Conservation (phyloP, 2,113 vertebrate genomes). For the Tringa solitaria region DNA sequence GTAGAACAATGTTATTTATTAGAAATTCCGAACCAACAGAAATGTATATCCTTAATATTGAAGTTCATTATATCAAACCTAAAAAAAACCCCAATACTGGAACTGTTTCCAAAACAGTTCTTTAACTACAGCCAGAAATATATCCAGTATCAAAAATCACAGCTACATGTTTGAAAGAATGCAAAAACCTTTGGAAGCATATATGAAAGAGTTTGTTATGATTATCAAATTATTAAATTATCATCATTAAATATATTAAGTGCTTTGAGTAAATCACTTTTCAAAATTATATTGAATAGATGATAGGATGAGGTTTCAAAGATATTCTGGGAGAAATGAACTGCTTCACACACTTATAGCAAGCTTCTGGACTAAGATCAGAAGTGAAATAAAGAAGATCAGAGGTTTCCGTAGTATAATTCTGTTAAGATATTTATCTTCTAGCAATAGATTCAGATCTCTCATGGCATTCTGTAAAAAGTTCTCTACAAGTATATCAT, state of each 20-base stretch:
- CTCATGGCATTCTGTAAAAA: neutral
- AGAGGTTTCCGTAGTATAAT: slow-evolving; percentile 1
- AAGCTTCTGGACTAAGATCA: slow-evolving; percentile 16
- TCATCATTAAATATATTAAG: slow-evolving; percentile 19
- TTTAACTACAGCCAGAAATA: slow-evolving; percentile 3
- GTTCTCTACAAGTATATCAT: neutral
- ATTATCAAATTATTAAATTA: slow-evolving; percentile 13
- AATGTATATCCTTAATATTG: neutral
- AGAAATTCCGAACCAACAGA: neutral
- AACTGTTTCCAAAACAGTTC: neutral
- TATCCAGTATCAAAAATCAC: neutral
- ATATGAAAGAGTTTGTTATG: neutral
- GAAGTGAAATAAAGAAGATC: slow-evolving; percentile 8
- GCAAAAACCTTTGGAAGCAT: neutral
- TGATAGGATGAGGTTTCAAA: neutral
- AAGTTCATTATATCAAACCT: neutral
- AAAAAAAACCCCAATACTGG: neutral
- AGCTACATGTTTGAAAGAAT: neutral
- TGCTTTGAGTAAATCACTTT: neutral
- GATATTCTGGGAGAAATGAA: neutral
- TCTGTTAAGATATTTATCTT: neutral
- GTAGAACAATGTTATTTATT: neutral
- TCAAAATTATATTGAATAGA: neutral
- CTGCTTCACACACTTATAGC: neutral
- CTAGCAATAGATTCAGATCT: neutral